Percentiles rank a stretch among this genome's conserved stretches.
Evolutionary conservation across 2,797 vertebrate species (phyloP).

Genomic region (Anisognathus igniventris): DNA sequence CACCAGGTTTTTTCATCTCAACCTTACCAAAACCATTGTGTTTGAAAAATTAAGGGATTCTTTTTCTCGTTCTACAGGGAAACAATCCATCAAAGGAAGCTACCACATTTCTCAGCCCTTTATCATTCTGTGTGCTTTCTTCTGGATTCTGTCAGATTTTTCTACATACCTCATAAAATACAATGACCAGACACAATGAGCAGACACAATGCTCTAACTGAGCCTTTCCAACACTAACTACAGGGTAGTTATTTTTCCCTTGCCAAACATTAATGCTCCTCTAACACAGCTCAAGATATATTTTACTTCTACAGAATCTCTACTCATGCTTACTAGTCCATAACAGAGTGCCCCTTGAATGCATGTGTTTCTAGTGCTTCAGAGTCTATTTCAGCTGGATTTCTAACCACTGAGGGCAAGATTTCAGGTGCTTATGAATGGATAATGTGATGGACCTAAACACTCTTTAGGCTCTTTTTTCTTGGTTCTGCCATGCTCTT

Average conservation of each 20-base stretch:
- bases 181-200: not conserved
- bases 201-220: not conserved
- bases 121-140: not conserved
- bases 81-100: not conserved
- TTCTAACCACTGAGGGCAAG: not conserved
- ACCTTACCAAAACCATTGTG: not conserved
- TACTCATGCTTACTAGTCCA: not conserved
- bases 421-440: not conserved
- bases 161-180: not conserved
- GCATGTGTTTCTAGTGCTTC: rapidly evolving
- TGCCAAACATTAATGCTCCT: not conserved
- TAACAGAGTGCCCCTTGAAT: not conserved
- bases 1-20: not conserved
- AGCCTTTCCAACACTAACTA: not conserved
- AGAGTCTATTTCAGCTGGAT: not conserved
- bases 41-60: not conserved
- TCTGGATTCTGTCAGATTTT: not conserved
- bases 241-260: not conserved
- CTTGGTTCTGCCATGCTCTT: not conserved
- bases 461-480: not conserved
- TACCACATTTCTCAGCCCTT: not conserved
- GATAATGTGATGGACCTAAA: not conserved
- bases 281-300: not conserved
- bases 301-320: not conserved
- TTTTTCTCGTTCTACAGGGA: not conserved